These are phyloP conservation scores for Crossocerus cetratus DNA, from an alignment of 2,888 invertebrate species.

Conservation along the genomic window DNA sequence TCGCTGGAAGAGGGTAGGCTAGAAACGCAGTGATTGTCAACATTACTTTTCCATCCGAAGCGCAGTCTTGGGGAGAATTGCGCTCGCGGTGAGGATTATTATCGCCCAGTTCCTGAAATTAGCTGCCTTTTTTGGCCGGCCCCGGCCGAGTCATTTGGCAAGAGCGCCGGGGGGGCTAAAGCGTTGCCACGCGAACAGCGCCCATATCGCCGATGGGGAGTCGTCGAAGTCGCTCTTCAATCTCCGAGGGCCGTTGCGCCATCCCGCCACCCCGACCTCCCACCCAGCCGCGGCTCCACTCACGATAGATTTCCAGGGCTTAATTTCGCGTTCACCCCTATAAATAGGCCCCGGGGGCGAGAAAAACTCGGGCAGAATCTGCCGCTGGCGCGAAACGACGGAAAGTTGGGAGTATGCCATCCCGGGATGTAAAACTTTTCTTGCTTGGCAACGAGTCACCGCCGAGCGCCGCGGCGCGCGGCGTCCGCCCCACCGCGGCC, in stretches of 20 bases:
- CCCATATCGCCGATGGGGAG: no score
- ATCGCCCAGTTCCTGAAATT: slow-evolving; percentile 29
- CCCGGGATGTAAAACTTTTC: slow-evolving; percentile 58
- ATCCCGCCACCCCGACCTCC: no score
- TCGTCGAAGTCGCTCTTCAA: no score
- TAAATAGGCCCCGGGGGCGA: slow-evolving; percentile 48
- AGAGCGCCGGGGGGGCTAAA: not conserved
- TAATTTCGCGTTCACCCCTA: slow-evolving; percentile 49
- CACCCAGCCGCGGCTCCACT: slow-evolving; percentile 17
- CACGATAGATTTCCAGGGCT: slow-evolving; percentile 43
- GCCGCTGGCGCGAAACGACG: slow-evolving; percentile 55
- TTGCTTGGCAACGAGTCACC: slow-evolving; percentile 50
- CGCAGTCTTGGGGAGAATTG: slow-evolving; percentile 28
- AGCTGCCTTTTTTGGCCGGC: slow-evolving; percentile 16
- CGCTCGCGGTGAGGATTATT: slow-evolving; percentile 38
- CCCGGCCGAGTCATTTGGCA: not conserved
- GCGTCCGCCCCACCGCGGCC: not conserved
- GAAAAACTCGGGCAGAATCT: slow-evolving; percentile 55
- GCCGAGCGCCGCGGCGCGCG: no score
- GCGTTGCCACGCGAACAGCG: no score
- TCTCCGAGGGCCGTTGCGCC: no score
- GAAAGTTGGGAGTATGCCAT: slow-evolving; percentile 59
- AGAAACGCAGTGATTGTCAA: not conserved
- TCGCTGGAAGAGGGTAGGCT: not conserved
- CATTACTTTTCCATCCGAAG: not conserved